Conservation (phyloP, 1,140 invertebrate genomes). For the Acromyrmex charruanus region DNA sequence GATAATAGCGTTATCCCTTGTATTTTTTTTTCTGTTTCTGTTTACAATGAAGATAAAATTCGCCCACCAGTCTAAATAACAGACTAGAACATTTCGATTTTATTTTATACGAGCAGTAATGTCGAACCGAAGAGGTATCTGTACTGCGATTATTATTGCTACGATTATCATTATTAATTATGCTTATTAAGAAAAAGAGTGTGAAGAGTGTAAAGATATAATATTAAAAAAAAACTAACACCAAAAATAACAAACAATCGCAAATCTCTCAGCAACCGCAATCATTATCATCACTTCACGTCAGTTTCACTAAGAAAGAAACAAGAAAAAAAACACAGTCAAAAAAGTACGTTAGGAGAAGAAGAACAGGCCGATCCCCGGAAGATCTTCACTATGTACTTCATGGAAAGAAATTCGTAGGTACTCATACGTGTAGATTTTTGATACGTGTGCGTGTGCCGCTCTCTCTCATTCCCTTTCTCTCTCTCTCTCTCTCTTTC, state of each 20-base stretch:
- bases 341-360: constrained; percentile 76
- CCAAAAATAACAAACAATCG: constrained; percentile 85
- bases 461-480: constrained; percentile 73
- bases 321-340: constrained; percentile 84
- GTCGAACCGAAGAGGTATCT: constrained; percentile 46
- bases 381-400: constrained; percentile 79
- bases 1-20: neutral
- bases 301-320: constrained; percentile 83
- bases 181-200: constrained; percentile 83
- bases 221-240: constrained; percentile 80
- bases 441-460: constrained; percentile 86
- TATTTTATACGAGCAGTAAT: neutral
- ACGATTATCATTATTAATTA: constrained; percentile 67
- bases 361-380: constrained; percentile 74
- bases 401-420: constrained; percentile 77
- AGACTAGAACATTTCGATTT: neutral
- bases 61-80: neutral
- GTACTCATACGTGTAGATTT: constrained; percentile 82
- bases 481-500: constrained; percentile 76
- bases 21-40: neutral
- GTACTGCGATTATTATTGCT: constrained; percentile 17
- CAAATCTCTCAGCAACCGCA: constrained; percentile 86
- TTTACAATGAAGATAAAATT: constrained; percentile 6
- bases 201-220: constrained; percentile 81
- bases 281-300: constrained; percentile 84